phyloP scores from a whole-genome alignment of 2,888 invertebrate genomes.

The Ectemnius lituratus region DNA sequence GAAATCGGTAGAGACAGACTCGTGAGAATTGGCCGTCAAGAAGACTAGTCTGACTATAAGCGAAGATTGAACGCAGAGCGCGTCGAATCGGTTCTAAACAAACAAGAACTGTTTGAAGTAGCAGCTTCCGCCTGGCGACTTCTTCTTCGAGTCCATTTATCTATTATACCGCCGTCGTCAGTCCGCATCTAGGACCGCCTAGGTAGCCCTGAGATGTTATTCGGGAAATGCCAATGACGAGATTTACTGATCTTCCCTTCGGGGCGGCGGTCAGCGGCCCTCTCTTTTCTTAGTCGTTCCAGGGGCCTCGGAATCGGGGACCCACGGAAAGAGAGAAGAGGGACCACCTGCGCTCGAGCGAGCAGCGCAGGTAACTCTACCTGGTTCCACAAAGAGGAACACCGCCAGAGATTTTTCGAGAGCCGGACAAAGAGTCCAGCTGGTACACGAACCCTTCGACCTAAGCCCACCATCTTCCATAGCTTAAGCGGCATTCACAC shows the following conservation, averaged over 20 bases:
- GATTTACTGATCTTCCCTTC: constrained; percentile 33
- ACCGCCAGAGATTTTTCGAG: constrained; percentile 50
- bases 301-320: constrained; percentile 20
- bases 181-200: neutral
- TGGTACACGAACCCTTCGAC: constrained; percentile 40
- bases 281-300: constrained; percentile 14
- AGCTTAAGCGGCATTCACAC: constrained; percentile 39
- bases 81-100: constrained; percentile 11
- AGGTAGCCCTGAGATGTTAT: constrained; percentile 20
- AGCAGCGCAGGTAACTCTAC: constrained; percentile 53
- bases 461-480: constrained; percentile 35
- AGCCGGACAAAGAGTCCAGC: constrained; percentile 58
- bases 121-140: constrained; percentile 1
- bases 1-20: too few species aligned
- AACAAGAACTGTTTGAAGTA: constrained; percentile 9
- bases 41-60: too few species aligned
- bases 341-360: constrained; percentile 54
- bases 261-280: neutral
- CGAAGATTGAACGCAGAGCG: neutral
- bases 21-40: too few species aligned
- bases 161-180: constrained; percentile 1
- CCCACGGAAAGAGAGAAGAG: constrained; percentile 31
- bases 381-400: constrained; percentile 35
- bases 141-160: constrained; percentile 11
- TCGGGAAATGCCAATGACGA: constrained; percentile 25